phyloP scores from a whole-genome alignment of 2,888 invertebrate genomes.

The Theodoxus fluviatilis region DNA sequence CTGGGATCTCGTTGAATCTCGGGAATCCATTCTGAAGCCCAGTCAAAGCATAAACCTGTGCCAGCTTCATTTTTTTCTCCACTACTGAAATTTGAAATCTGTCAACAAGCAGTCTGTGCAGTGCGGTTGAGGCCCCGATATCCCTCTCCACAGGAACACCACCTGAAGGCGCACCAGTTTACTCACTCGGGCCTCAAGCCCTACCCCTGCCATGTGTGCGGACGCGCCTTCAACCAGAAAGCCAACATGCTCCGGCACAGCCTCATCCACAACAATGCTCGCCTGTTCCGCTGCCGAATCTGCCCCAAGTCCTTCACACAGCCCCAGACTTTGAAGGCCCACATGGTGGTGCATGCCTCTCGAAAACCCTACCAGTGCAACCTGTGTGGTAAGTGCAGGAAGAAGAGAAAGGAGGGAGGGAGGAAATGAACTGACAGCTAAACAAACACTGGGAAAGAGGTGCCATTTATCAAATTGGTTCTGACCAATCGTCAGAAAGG shows the following conservation, averaged over 20 bases:
- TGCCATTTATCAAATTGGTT: too few relatives aligned
- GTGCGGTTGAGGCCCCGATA: too few relatives aligned
- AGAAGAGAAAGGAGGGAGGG: background rate
- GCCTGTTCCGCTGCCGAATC: slow-evolving; percentile 60
- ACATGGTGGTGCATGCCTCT: slow-evolving; percentile 64
- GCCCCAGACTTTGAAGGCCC: slow-evolving; percentile 66
- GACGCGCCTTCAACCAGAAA: slow-evolving; percentile 64
- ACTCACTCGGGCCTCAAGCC: slow-evolving; percentile 65
- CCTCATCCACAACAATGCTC: slow-evolving; percentile 61
- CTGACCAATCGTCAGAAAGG: too few relatives aligned
- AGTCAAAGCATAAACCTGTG: too few relatives aligned
- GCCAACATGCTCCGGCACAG: slow-evolving; percentile 66
- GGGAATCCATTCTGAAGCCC: too few relatives aligned
- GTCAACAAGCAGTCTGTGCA: too few relatives aligned
- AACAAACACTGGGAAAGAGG: background rate
- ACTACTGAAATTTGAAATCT: too few relatives aligned
- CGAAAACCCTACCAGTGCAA: slow-evolving; percentile 65
- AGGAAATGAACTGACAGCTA: too few relatives aligned
- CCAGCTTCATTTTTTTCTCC: too few relatives aligned
- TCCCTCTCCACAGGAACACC: slow-evolving; percentile 60
- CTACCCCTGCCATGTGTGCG: slow-evolving; percentile 61
- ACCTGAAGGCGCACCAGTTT: slow-evolving; percentile 64
- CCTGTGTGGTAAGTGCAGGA: slow-evolving; percentile 58
- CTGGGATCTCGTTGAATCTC: too few relatives aligned
- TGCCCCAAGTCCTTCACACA: slow-evolving; percentile 65